Base-by-base conservation (phyloP, 2,888 invertebrate genomes). In the Cheilosia vernalis region DNA sequence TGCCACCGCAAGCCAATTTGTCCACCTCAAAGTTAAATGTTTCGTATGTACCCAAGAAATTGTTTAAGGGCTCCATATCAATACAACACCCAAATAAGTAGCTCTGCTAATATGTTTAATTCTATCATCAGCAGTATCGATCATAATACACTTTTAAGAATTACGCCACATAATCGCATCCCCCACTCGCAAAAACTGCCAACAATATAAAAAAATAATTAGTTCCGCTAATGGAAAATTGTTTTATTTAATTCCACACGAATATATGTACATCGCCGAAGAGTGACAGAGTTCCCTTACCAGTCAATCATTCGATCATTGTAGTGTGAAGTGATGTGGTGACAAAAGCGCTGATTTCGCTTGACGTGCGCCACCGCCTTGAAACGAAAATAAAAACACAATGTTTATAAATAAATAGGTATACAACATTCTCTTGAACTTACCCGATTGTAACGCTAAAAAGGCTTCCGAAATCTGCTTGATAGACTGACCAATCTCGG, bases 121-220 rank as follows among this genome's bases (percentile, higher is more conserved):
- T 2, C 0, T 37, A 37, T 37, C 33, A 13, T 37, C 33, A 37
- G 37, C 37, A 13, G 13, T 37, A 44, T 44, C 44, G 44, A 44
- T 44, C 15, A 44, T 37, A 37, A 13, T 13, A 37, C 13, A 37
- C 13, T 37, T 37, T 37, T 37, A 4, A 37, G 37, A 37, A 37
- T 13, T 37, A 3, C 13, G 10, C 37, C 37, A 37, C 37, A 37
- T 37, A 13, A 13, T 13, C 37, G 37, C 37, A 13, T 37, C 30
- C 30, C 6, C 9, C 2, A 30, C 30, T 30, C 13, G 37, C 37
- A 37, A 37, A 44, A 44, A 15, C 44, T 44, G 6, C 2, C 9
- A 15, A 58, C 49, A 19, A 49, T 19, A 15, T 19, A 69, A 77
- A 60, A 61, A 67, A 67, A 77, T 69, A 67, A 77, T 69, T 69